Conservation (phyloP, 2,797 vertebrate species). For the Argya squamiceps region DNA sequence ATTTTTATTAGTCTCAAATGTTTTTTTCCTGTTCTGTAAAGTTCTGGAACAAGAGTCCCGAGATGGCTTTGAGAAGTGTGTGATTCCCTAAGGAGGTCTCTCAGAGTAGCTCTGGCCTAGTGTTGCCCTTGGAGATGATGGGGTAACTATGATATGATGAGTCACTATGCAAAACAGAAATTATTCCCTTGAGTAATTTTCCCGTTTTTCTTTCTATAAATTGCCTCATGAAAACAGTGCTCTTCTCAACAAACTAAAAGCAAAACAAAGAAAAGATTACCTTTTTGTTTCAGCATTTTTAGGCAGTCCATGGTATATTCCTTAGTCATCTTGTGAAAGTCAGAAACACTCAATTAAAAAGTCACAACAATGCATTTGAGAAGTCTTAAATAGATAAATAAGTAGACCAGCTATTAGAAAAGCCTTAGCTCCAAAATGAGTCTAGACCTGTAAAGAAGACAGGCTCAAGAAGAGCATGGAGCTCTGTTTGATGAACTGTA, state of each 20-base stretch:
- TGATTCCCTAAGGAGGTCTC: conserved; percentile 8
- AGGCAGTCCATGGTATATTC: neutral
- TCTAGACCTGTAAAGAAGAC: neutral
- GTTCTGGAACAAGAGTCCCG: neutral
- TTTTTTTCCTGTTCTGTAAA: neutral
- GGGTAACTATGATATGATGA: conserved; percentile 21
- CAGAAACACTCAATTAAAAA: neutral
- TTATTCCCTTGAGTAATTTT: conserved; percentile 26
- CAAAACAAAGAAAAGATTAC: neutral
- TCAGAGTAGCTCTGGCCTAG: neutral
- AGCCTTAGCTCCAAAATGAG: neutral
- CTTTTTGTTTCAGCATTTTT: neutral
- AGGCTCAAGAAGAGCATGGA: neutral
- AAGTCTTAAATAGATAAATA: neutral
- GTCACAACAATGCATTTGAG: neutral
- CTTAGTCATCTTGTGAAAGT: neutral
- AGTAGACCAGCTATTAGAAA: neutral
- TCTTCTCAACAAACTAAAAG: neutral
- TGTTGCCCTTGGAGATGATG: conserved; percentile 28
- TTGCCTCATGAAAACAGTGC: neutral
- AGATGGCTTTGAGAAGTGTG: neutral
- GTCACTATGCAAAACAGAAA: conserved; percentile 37
- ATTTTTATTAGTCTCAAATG: neutral
- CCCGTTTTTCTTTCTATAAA: neutral
- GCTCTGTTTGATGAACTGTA: neutral